Conservation (phyloP, 2,888 invertebrate species). For the Oligia fasciuncula region DNA sequence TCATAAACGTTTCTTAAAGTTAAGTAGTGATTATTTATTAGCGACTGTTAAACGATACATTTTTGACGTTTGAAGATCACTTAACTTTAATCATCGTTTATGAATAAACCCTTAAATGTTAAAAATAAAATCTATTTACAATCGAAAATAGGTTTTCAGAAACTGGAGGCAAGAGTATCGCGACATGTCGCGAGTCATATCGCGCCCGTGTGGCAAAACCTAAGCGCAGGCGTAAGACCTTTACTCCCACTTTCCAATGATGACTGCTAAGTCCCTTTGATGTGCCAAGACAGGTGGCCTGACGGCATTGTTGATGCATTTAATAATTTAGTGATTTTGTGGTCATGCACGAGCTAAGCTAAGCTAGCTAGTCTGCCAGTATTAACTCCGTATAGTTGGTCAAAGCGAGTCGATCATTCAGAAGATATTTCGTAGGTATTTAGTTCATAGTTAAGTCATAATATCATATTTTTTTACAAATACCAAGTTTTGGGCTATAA, state of each 20-base stretch:
- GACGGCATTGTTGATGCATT: slow-evolving; percentile 30
- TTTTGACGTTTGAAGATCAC: not conserved
- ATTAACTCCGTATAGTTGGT: not conserved
- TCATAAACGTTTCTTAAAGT: no score
- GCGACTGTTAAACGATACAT: not conserved
- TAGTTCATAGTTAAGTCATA: not conserved
- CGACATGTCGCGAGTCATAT: not conserved
- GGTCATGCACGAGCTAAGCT: not conserved
- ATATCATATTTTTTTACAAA: not conserved
- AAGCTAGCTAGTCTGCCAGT: not conserved
- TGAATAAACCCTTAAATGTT: not conserved
- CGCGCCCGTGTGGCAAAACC: not conserved
- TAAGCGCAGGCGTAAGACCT: slow-evolving; percentile 7
- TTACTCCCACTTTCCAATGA: slow-evolving; percentile 13
- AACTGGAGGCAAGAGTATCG: not conserved
- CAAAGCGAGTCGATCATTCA: not conserved
- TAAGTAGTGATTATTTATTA: no score
- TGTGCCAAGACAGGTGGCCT: not conserved
- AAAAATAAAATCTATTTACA: not conserved
- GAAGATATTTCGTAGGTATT: not conserved
- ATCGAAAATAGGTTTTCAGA: not conserved
- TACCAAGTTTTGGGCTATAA: not conserved
- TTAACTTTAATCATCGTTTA: not conserved
- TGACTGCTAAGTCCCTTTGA: slow-evolving; percentile 32
- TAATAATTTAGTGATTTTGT: slow-evolving; percentile 25